Evolutionary conservation across 2,113 vertebrate species (phyloP).

Genomic region (Centrocercus urophasianus): DNA sequence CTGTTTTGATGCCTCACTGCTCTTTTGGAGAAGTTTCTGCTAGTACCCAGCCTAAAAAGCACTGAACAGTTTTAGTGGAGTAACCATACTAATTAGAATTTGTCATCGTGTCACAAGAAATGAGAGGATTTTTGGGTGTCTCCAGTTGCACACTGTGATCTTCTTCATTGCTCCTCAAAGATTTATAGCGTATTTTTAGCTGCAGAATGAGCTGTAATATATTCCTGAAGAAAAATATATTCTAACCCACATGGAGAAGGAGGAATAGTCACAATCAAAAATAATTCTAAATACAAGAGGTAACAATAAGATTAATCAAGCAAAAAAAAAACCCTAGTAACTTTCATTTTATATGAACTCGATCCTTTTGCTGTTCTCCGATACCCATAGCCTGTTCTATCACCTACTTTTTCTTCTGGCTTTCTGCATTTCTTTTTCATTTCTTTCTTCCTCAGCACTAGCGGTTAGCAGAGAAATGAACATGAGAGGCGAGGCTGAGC

Average conservation of each 20-base stretch:
- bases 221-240: neutral
- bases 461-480: neutral
- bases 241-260: neutral
- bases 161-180: neutral
- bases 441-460: neutral
- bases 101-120: neutral
- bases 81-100: neutral
- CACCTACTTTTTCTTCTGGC: neutral
- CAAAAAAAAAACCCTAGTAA: neutral
- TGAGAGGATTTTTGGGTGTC: neutral
- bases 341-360: neutral
- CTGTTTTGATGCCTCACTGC: no score
- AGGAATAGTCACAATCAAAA: neutral
- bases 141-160: neutral
- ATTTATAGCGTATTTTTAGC: neutral
- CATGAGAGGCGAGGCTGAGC: fast-evolving
- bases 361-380: neutral
- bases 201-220: neutral
- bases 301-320: neutral
- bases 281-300: neutral
- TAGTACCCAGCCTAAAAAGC: no score
- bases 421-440: neutral
- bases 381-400: neutral
- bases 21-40: no score
- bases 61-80: neutral